Evolutionary conservation across 2,888 invertebrate genomes (phyloP).

Genomic region (Rhagophthalmus giganteus): DNA sequence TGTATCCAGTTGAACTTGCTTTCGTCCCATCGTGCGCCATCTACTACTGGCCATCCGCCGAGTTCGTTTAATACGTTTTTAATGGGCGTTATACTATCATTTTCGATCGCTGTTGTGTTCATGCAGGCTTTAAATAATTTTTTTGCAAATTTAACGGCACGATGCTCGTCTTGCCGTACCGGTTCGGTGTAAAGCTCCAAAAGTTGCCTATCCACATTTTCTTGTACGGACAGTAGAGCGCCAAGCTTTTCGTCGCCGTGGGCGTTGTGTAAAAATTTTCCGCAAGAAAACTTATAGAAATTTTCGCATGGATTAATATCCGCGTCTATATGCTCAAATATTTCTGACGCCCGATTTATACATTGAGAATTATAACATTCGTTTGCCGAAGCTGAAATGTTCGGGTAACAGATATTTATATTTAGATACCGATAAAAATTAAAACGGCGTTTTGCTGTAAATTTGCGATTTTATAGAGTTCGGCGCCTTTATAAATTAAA

Average conservation of each 20-base stretch:
- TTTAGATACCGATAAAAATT: no score
- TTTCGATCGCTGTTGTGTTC: conserved; percentile 45
- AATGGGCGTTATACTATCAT: conserved; percentile 44
- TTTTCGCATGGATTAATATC: conserved; percentile 33
- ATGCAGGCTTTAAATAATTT: conserved; percentile 45
- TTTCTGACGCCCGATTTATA: background rate
- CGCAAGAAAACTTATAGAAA: conserved; percentile 38
- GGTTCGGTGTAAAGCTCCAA: conserved; percentile 23
- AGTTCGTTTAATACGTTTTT: conserved; percentile 53
- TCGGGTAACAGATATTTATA: background rate
- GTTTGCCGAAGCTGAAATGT: background rate
- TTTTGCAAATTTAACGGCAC: conserved; percentile 32
- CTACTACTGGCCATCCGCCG: conserved; percentile 64
- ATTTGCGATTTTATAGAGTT: no score
- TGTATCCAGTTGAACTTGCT: conserved; percentile 49
- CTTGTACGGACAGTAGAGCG: background rate
- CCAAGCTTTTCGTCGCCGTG: background rate
- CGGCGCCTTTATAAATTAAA: no score
- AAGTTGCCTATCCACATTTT: background rate
- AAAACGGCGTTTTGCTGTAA: no score
- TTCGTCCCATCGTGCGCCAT: conserved; percentile 54
- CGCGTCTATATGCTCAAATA: conserved; percentile 16
- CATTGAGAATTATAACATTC: background rate
- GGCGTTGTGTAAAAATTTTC: conserved; percentile 24
- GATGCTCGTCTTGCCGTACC: conserved; percentile 20